phyloP scores from a whole-genome alignment of 2,888 invertebrate genomes.

The Tipula lateralis region DNA sequence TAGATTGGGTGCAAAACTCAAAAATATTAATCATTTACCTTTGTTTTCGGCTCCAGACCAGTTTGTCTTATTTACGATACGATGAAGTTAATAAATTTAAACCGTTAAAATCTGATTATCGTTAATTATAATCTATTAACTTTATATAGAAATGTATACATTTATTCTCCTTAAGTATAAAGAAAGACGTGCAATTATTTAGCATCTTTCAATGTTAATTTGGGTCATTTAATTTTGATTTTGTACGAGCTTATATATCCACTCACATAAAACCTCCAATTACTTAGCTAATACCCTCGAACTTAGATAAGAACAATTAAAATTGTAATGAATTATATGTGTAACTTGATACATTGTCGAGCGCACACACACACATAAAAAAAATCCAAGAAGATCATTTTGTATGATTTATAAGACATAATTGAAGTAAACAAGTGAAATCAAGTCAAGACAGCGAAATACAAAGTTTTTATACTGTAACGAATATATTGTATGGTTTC shows the following conservation, averaged over 20 bases:
- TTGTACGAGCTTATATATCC: not conserved
- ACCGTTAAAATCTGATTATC: not conserved
- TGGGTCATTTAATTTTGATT: not conserved
- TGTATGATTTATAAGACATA: not conserved
- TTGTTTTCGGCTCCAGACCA: no score
- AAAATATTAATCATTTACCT: no score
- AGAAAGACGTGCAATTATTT: not conserved
- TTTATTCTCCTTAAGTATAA: not conserved
- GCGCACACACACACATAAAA: not conserved
- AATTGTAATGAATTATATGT: not conserved
- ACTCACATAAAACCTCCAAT: not conserved
- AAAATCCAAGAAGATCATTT: not conserved
- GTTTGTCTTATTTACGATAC: no score
- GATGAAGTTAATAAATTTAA: no score
- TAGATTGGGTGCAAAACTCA: no score
- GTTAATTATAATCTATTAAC: not conserved
- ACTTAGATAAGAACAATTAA: not conserved
- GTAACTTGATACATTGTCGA: not conserved
- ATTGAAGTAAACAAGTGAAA: conserved; percentile 1
- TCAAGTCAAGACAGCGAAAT: not conserved
- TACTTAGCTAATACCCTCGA: not conserved
- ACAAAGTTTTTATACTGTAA: not conserved
- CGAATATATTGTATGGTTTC: not conserved
- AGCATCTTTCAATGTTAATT: not conserved
- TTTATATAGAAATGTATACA: not conserved